Evolutionary conservation across 2,113 vertebrate species (phyloP).

Genomic region (Laticauda colubrina): DNA sequence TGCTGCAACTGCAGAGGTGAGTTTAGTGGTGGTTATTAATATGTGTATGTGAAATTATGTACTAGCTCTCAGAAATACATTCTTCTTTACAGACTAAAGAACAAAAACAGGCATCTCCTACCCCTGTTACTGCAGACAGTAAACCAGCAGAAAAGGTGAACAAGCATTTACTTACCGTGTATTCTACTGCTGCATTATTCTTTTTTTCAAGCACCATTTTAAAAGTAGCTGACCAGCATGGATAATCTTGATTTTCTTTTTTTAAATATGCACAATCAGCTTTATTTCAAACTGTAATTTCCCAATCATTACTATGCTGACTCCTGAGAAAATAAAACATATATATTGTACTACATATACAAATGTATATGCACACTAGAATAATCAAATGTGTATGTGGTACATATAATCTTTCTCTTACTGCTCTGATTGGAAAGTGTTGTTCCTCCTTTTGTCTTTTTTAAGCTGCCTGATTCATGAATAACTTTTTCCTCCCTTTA

Average conservation of each 20-base stretch:
- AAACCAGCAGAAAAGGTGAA: conserved; percentile 26
- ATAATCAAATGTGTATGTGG: neutral
- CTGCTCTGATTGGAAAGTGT: neutral
- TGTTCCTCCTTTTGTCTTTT: neutral
- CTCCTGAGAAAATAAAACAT: neutral
- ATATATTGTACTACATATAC: neutral
- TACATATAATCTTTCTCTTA: neutral
- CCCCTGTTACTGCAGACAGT: conserved; percentile 4
- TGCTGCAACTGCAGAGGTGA: conserved; percentile 46
- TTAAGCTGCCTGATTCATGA: neutral
- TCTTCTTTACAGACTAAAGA: conserved; percentile 49
- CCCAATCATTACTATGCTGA: neutral
- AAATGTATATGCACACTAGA: neutral
- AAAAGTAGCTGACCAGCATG: neutral
- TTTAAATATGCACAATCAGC: neutral
- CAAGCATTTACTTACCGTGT: accelerated
- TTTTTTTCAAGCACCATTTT: neutral
- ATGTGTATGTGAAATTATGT: no score
- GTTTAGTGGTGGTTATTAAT: conserved; percentile 3
- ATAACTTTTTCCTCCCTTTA: neutral
- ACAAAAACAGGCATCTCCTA: neutral
- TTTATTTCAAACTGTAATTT: neutral
- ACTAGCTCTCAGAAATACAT: neutral
- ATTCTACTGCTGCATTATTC: neutral
- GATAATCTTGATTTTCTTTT: neutral